Evolutionary conservation across 2,797 vertebrate species (phyloP).

Genomic region (Sphaeramia orbicularis): DNA sequence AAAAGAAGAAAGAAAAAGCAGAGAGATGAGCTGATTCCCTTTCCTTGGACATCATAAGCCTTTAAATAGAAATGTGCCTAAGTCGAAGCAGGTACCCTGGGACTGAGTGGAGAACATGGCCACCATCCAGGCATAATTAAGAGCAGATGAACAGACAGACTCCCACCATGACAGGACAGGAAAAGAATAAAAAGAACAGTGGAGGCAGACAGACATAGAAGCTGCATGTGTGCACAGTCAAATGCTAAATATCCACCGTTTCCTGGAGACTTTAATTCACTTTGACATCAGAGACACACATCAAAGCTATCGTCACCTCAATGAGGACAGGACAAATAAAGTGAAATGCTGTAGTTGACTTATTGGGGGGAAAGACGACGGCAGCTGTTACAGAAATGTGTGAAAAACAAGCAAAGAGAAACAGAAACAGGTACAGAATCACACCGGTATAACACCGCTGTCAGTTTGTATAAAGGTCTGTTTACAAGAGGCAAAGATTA

Average conservation of each 20-base stretch:
- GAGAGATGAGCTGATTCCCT: conserved; percentile 35
- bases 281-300: conserved; percentile 3
- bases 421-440: conserved; percentile 2
- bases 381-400: conserved; percentile 7
- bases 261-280: conserved; percentile 14
- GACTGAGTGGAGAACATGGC: conserved; percentile 65
- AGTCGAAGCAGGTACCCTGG: conserved; percentile 50
- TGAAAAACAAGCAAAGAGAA: conserved; percentile 9
- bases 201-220: conserved; percentile 33
- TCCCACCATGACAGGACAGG: conserved; percentile 37
- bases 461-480: background rate
- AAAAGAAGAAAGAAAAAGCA: conserved; percentile 17
- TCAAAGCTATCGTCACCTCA: background rate
- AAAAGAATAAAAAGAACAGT: conserved; percentile 50
- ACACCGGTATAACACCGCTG: conserved; percentile 4
- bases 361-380: background rate
- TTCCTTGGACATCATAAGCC: conserved; percentile 64
- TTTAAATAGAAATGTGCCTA: conserved; percentile 64
- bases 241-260: conserved; percentile 6
- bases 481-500: conserved; percentile 4
- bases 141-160: conserved; percentile 55
- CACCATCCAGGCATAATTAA: conserved; percentile 68
- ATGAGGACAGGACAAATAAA: background rate
- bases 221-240: background rate
- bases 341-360: too few relatives aligned